Evolutionary conservation across 2,888 invertebrate genomes (phyloP).

Genomic region (Monopis laevigella): DNA sequence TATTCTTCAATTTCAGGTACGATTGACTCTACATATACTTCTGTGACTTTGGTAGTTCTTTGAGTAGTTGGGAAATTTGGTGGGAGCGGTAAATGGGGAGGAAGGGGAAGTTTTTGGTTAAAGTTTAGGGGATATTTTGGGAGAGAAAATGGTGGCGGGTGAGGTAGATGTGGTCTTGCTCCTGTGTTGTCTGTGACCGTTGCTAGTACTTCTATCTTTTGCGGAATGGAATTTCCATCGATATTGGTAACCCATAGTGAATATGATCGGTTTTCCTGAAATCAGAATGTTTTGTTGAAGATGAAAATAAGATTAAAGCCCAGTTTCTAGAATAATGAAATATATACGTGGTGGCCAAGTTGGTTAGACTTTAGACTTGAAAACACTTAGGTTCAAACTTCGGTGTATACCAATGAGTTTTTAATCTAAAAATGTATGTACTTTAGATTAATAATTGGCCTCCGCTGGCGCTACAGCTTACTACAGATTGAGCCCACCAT

Average conservation of each 20-base stretch:
- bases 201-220: conserved; percentile 48
- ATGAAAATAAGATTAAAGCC: too few relatives aligned
- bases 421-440: too few relatives aligned
- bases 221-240: conserved; percentile 51
- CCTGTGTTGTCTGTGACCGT: conserved; percentile 43
- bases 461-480: too few relatives aligned
- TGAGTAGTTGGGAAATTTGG: conserved; percentile 30
- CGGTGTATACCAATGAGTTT: too few relatives aligned
- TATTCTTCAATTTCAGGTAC: conserved; percentile 43
- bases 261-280: conserved; percentile 52
- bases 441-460: too few relatives aligned
- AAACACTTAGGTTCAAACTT: too few relatives aligned
- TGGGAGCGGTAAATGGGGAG: conserved; percentile 20
- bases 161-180: conserved; percentile 31
- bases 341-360: too few relatives aligned
- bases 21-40: conserved; percentile 31
- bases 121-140: conserved; percentile 26
- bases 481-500: too few relatives aligned
- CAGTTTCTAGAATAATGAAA: too few relatives aligned
- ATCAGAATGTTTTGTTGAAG: too few relatives aligned
- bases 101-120: conserved; percentile 19
- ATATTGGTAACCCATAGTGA: conserved; percentile 53
- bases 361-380: too few relatives aligned
- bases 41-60: conserved; percentile 40
- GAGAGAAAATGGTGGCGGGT: conserved; percentile 34